These are phyloP conservation scores for Tetropium fuscum DNA, from an alignment of 2,888 invertebrate genomes.

Conservation along the genomic window DNA sequence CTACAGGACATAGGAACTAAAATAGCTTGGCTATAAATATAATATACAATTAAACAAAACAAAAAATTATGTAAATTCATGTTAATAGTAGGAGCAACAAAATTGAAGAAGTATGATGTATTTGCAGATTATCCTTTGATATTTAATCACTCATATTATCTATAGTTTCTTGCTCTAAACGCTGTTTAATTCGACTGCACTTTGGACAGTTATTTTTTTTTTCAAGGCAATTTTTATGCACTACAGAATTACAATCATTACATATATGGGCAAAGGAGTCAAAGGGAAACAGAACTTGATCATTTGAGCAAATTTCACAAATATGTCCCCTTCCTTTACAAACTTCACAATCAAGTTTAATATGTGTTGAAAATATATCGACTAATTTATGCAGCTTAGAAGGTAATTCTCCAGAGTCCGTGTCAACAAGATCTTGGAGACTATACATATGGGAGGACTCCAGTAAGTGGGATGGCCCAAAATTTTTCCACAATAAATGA, in stretches of 20 bases:
- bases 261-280: slow-evolving; percentile 84
- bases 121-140: background rate
- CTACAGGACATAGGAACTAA: too few relatives aligned
- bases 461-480: slow-evolving; percentile 67
- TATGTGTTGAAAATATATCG: slow-evolving; percentile 80
- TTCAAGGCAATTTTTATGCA: slow-evolving; percentile 85
- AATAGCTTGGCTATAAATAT: background rate
- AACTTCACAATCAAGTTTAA: slow-evolving; percentile 78
- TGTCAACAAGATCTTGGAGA: slow-evolving; percentile 86
- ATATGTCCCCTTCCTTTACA: slow-evolving; percentile 91
- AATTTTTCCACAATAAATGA: slow-evolving; percentile 69
- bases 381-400: slow-evolving; percentile 78
- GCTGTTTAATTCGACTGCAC: slow-evolving; percentile 72
- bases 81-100: too few relatives aligned
- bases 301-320: slow-evolving; percentile 91
- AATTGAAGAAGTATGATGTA: too few relatives aligned
- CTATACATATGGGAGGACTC: slow-evolving; percentile 78
- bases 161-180: slow-evolving; percentile 21
- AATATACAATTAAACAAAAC: too few relatives aligned
- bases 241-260: slow-evolving; percentile 81
- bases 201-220: slow-evolving; percentile 79
- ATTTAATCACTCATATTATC: too few relatives aligned
- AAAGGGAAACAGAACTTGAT: slow-evolving; percentile 92
- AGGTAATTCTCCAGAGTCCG: slow-evolving; percentile 80
- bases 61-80: too few relatives aligned